Conservation (phyloP, 2,888 invertebrate genomes). For the Sinopyrophorus schimmeli region DNA sequence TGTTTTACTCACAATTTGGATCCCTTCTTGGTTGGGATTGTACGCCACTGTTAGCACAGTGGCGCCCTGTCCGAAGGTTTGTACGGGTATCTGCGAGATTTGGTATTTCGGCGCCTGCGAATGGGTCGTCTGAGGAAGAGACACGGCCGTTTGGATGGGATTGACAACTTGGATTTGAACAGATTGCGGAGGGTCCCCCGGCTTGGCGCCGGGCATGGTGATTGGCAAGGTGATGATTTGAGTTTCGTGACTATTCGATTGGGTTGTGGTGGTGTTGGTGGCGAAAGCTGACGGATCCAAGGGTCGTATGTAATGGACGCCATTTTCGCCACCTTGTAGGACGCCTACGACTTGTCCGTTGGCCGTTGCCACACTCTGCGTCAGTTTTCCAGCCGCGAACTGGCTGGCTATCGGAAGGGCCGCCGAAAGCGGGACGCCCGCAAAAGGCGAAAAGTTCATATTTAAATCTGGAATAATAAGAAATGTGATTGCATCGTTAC, state of each 20-base stretch:
- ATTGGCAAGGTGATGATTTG: slow-evolving; percentile 80
- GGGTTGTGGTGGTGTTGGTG: slow-evolving; percentile 43
- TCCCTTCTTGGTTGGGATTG: slow-evolving; percentile 62
- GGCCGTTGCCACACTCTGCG: slow-evolving; percentile 70
- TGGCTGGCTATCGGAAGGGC: slow-evolving; percentile 65
- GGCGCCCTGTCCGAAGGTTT: slow-evolving; percentile 72
- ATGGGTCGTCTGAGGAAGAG: slow-evolving; percentile 47
- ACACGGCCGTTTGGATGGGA: slow-evolving; percentile 45
- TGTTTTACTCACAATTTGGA: slow-evolving; percentile 61
- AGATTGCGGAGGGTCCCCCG: slow-evolving; percentile 75
- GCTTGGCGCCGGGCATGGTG: slow-evolving; percentile 73
- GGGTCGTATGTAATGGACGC: slow-evolving; percentile 74
- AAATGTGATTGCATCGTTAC: too few relatives aligned
- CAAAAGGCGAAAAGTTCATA: slow-evolving; percentile 80
- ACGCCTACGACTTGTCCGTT: slow-evolving; percentile 73
- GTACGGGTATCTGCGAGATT: slow-evolving; percentile 73
- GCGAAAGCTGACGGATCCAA: slow-evolving; percentile 61
- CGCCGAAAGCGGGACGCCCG: slow-evolving; percentile 62
- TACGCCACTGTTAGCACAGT: slow-evolving; percentile 78
- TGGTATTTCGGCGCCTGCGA: slow-evolving; percentile 73
- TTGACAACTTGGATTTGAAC: slow-evolving; percentile 71
- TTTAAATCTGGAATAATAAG: slow-evolving; percentile 50
- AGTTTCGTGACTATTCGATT: slow-evolving; percentile 52
- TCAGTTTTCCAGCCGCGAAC: slow-evolving; percentile 66
- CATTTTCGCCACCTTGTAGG: slow-evolving; percentile 70